Percentiles rank a stretch among this genome's conserved stretches.
These are phyloP conservation scores for Mesitornis unicolor DNA, from an alignment of 2,113 vertebrate species.

Conservation along the genomic window DNA sequence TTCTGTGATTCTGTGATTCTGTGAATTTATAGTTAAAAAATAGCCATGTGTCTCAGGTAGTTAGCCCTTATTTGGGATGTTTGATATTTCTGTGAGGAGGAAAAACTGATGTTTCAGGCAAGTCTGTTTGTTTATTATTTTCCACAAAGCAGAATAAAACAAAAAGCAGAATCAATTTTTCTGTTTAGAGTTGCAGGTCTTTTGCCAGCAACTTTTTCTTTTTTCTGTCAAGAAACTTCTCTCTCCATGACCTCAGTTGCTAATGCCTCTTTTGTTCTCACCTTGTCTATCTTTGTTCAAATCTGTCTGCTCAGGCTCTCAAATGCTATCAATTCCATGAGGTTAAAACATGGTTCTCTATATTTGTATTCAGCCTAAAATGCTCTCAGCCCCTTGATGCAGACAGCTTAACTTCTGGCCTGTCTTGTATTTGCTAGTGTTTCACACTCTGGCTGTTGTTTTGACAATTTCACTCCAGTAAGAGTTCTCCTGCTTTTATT, in stretches of 20 bases:
- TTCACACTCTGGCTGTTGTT: neutral
- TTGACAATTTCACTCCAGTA: neutral
- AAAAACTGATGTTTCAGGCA: neutral
- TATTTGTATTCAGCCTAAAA: neutral
- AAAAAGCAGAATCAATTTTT: neutral
- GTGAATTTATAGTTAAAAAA: neutral
- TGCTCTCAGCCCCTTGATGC: neutral
- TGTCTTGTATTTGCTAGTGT: neutral
- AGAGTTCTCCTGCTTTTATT: neutral
- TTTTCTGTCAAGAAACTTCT: neutral
- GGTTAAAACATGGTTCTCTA: neutral
- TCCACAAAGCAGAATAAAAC: neutral
- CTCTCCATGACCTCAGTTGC: neutral
- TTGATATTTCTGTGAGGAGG: neutral
- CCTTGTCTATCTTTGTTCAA: neutral
- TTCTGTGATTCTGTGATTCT: too few species aligned
- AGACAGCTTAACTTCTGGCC: neutral
- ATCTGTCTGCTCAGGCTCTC: neutral
- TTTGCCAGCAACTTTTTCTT: neutral
- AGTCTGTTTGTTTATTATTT: neutral
- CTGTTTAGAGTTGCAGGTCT: neutral
- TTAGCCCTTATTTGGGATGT: neutral
- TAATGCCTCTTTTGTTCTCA: neutral
- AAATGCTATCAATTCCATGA: neutral
- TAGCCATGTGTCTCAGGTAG: accelerated